Base-by-base conservation (phyloP, 2,797 vertebrate genomes). In the Enteromius mattozi region DNA sequence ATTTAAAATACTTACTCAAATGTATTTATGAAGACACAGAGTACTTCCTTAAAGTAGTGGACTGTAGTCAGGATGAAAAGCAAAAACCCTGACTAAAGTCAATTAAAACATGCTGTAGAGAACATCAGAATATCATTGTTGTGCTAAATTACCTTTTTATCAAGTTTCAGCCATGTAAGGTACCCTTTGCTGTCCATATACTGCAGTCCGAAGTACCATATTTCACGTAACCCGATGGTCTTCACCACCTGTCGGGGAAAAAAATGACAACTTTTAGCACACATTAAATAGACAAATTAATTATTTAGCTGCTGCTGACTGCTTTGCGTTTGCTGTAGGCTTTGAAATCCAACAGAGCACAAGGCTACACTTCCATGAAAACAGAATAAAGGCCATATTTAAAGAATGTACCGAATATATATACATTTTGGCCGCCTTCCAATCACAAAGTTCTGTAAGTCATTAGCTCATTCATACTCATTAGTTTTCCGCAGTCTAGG, bases 141-240 rank as follows among this genome's bases (percentile, higher is more conserved):
- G 47, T 49, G 24, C 27, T 47, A 9, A 45, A 33, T 90, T 95
- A 99, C 98, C 96, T 99, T 99, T 94, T 99, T 99, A 91, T 99
- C 97, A 83, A 99, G 96, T 90, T 97, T 99, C 88, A 99, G 92
- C 98, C 98, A 99, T 47, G 97, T 97, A 63, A 91, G 87, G 91
- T 96, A 99, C 81, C 97, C 97, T 94, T 99, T 99, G 87, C 92
- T 93, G 86, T 99, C 98, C 84, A 94, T 92, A 27, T 97, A 97
- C 89, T 99, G 98, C 83, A 99, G 97, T 87, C 98, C 98, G 82
- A 98, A 99, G 95, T 98, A 99, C 98, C 98, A 99, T 40, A 99
- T 92, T 90, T 99, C 98, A 81, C 98, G 95, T 54, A 99, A 90
- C 24, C 98, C 98, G 9, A 99, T 95, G 27, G 98, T 99, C 94